Base-by-base conservation (phyloP, 37 sponge, comb jelly and placozoan species). In the Mnemiopsis leidyi region DNA sequence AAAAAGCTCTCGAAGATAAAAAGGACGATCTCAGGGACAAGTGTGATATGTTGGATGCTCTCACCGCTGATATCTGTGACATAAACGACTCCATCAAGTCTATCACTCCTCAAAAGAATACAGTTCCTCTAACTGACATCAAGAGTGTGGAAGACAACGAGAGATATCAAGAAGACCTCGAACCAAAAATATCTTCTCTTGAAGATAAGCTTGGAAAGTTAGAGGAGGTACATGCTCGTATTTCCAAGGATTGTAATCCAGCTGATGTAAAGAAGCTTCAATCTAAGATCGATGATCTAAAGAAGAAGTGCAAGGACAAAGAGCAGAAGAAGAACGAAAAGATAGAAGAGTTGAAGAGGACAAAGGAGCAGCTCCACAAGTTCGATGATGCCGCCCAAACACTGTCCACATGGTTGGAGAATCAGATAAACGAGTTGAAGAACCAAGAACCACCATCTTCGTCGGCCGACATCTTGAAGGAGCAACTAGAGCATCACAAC, bases 281-380 rank as follows among this genome's bases (percentile, higher is more conserved):
- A 25, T 39, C 90, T n/a, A 85, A 40, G 90, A 85, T 85, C 2
- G 61, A 28, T 39, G 90, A 85, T 38, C 48, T 85, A 5, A 85
- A 40, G 90, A 26, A 85, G 61, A 85, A 85, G 90, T 85, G 90
- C 26, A 85, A 85, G 35, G 90, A 85, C 20, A 85, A 85, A 37
- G 90, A 85, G 61, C 2, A 38, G 61, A 85, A 85, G 90, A 85
- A 85, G 90, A 9, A 85, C 2, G 90, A 85, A 29, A 36, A 33
- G 61, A 29, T 85, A 26, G 90, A 85, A 28, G 90, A 85, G 61
- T 29, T 85, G 1, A 36, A 40, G 40, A 85, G 39, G 24, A 33
- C 61, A 28, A 85, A 85, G 61, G 90, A 85, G 39, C 38, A 21
- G 2, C 90, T 85, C 29, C 26, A 36, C 23, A 33, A 38, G 2